Percentiles rank a stretch among this genome's conserved stretches.
phyloP scores from a whole-genome alignment of 1,140 invertebrate genomes.

The Heliconius himera region DNA sequence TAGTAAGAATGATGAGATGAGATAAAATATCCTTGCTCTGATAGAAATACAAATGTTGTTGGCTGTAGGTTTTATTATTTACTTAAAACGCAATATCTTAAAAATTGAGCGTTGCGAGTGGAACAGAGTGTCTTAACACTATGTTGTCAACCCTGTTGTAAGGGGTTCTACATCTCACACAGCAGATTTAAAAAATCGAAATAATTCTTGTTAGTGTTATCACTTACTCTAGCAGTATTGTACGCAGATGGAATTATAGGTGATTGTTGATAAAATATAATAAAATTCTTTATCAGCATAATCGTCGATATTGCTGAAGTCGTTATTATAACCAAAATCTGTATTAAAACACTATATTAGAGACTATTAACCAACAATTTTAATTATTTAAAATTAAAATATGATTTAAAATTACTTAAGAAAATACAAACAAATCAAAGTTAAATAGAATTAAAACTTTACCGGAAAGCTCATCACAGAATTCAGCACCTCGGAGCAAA shows the following conservation, averaged over 20 bases:
- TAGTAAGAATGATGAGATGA: no score
- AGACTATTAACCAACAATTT: no score
- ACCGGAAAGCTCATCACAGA: slow-evolving; percentile 58
- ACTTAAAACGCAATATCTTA: no score
- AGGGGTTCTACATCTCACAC: no score
- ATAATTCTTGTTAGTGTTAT: background rate
- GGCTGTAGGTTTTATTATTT: no score
- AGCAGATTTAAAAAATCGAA: no score
- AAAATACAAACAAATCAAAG: background rate
- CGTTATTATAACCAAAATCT: slow-evolving; percentile 43
- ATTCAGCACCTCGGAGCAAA: slow-evolving; percentile 56
- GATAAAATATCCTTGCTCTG: no score
- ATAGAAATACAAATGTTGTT: no score
- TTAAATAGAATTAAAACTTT: slow-evolving; percentile 18
- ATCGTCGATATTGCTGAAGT: slow-evolving; percentile 51
- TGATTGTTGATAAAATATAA: slow-evolving; percentile 34
- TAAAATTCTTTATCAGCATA: slow-evolving; percentile 46
- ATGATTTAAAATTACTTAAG: background rate
- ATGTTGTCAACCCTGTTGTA: no score
- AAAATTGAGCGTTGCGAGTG: no score
- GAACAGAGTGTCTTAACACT: no score
- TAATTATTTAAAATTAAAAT: background rate
- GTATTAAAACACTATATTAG: background rate
- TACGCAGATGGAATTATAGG: background rate
- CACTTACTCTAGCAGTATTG: background rate